A percentile compares a stretch with the other conserved stretches of the same genome.
Conservation (phyloP, 2,888 invertebrate species). For the Cyclophora punctaria region DNA sequence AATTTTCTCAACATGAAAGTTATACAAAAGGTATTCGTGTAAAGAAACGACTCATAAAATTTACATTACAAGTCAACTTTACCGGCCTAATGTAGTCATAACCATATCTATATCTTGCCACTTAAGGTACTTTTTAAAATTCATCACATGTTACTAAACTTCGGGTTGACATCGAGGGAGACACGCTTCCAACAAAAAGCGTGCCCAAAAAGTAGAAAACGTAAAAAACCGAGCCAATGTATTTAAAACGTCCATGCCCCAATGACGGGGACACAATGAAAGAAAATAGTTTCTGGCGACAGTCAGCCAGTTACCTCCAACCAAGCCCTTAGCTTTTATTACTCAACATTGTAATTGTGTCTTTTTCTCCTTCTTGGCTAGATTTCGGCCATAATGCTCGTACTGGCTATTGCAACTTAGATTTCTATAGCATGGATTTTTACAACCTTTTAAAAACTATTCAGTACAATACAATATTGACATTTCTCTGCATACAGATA, state of each 20-base stretch:
- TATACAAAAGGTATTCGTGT: constrained; percentile 33
- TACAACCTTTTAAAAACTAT: no score
- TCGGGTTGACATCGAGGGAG: constrained; percentile 45
- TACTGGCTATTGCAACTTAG: no score
- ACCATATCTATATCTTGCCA: constrained; percentile 48
- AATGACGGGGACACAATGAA: constrained; percentile 50
- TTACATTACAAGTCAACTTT: constrained; percentile 55
- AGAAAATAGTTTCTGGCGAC: constrained; percentile 58
- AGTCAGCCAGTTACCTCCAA: constrained; percentile 35
- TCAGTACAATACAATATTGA: no score
- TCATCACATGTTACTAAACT: constrained; percentile 56
- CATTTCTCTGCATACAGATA: no score
- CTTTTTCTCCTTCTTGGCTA: no score
- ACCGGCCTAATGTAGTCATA: constrained; percentile 50
- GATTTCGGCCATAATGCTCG: no score
- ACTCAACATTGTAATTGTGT: no score
- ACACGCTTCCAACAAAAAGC: constrained; percentile 56
- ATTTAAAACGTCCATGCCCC: constrained; percentile 57
- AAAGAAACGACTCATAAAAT: constrained; percentile 41
- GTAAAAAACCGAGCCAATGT: constrained; percentile 44
- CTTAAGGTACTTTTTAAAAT: constrained; percentile 60
- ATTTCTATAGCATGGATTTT: no score
- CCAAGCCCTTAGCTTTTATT: no score
- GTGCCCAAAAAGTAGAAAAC: constrained; percentile 36
- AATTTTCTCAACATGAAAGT: constrained; percentile 33